Evolutionary conservation across 2,888 invertebrate species (phyloP), one percentile per base, ranked within the genome.

Genomic region (Agrotis clavis): DNA sequence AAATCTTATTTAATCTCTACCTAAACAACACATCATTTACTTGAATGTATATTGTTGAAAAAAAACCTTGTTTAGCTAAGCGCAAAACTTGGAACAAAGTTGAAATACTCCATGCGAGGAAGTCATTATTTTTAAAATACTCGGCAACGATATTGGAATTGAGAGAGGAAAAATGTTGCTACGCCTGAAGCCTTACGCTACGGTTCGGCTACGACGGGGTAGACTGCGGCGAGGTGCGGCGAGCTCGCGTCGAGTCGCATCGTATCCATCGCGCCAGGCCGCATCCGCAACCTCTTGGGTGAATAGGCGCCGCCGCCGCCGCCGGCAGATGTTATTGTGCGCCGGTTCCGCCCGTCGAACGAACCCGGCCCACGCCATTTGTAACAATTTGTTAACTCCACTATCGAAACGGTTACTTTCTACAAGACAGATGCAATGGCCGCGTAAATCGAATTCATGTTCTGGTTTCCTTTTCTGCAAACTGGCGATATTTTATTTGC

Each of bases 301-400:
- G 76, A 79, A 80, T 80, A 74, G 77, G 77, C 62, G 69, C 67
- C 77, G 72, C 70, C 72, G 70, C 64, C 81, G 82, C 68, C 77
- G 78, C 76, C 79, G 82, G 81, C 77, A 79, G 81, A 79, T 80
- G 69, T 78, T 82, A 87, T 89, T 88, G 87, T 88, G 82, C 70
- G 73, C 76, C 77, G 77, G 82, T 86, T 86, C 86, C 86, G 85
- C 74, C 82, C 82, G 77, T 81, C 79, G 71, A 70, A 21, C 82
- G 62, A 63, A 57, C 71, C 74, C 79, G 71, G 69, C 77, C 76
- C 72, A 67, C 76, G 68, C 74, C 83, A 92, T 93, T 92, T 91
- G 90, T 92, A 89, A 90, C 90, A 91, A 92, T 92, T 92, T 93
- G 92, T 89, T 86, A 83, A 87, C 79, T 86, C 77, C 62, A 69